A percentile compares a stretch with the other conserved stretches of the same genome.
phyloP scores from a whole-genome alignment of 2,797 vertebrate species.

The Channallabes apus region DNA sequence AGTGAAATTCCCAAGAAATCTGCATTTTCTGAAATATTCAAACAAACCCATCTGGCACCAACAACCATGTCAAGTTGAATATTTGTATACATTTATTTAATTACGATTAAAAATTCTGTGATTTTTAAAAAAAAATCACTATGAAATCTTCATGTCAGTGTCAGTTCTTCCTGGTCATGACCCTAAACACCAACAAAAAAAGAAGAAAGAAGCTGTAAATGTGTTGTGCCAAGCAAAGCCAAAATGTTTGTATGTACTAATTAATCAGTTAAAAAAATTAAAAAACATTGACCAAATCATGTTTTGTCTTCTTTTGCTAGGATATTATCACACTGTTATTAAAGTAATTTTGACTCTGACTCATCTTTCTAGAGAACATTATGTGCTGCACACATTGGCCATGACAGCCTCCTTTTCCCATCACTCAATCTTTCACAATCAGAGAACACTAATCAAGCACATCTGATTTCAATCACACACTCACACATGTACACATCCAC shows the following conservation, averaged over 20 bases:
- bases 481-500: not conserved
- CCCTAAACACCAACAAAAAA: constrained; percentile 1
- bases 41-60: too few relatives aligned
- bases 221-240: not conserved
- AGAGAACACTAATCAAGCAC: not conserved
- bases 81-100: too few relatives aligned
- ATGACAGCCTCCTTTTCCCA: not conserved
- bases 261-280: not conserved
- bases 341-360: not conserved
- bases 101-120: too few relatives aligned
- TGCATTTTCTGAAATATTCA: too few relatives aligned
- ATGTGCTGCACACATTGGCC: not conserved
- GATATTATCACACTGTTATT: not conserved
- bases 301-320: not conserved
- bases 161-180: not conserved
- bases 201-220: not conserved
- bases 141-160: not conserved
- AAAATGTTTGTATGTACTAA: not conserved
- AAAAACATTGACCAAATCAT: not conserved
- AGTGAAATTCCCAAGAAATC: too few relatives aligned
- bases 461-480: not conserved
- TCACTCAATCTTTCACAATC: not conserved
- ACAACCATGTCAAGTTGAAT: too few relatives aligned
- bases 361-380: not conserved
- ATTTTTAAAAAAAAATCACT: too few relatives aligned